Percentiles rank a stretch among this genome's conserved stretches.
These are phyloP conservation scores for Holacanthus passer DNA, from an alignment of 2,113 vertebrate genomes.

Conservation along the genomic window DNA sequence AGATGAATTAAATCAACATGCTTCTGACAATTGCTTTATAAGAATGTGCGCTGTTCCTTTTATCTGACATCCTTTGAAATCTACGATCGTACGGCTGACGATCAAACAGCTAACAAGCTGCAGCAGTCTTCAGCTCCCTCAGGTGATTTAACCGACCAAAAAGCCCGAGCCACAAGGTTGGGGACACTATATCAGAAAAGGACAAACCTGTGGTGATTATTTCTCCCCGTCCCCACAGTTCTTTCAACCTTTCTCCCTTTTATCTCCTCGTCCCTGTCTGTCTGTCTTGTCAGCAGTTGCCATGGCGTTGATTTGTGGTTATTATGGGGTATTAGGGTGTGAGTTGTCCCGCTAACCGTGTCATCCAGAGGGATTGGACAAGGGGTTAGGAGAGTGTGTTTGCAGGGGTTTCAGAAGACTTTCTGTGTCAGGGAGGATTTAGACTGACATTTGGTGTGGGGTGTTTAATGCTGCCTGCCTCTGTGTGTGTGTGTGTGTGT, in stretches of 20 bases:
- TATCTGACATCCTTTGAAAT: background rate
- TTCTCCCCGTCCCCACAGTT: conserved; percentile 19
- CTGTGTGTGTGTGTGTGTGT: conserved; percentile 22
- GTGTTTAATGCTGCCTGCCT: conserved; percentile 41
- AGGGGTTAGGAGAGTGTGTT: conserved; percentile 63
- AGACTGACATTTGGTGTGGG: conserved; percentile 55
- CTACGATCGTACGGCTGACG: background rate
- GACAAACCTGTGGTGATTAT: conserved; percentile 46
- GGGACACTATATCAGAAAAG: conserved; percentile 17
- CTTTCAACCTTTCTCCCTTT: conserved; percentile 49
- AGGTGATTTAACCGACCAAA: background rate
- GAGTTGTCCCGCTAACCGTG: conserved; percentile 63
- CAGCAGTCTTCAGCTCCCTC: background rate
- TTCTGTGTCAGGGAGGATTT: conserved; percentile 69
- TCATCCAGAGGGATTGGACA: conserved; percentile 69
- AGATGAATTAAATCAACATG: no score
- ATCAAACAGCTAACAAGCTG: background rate
- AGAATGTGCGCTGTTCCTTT: background rate
- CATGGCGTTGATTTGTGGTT: conserved; percentile 63
- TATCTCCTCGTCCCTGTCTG: conserved; percentile 41
- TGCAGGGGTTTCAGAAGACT: conserved; percentile 60
- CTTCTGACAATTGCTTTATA: no score
- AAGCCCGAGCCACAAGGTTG: conserved; percentile 20
- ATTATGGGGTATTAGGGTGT: conserved; percentile 67
- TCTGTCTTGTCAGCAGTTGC: conserved; percentile 65